Evolutionary conservation across 2,797 vertebrate species (phyloP).

Genomic region (Alosa sapidissima): DNA sequence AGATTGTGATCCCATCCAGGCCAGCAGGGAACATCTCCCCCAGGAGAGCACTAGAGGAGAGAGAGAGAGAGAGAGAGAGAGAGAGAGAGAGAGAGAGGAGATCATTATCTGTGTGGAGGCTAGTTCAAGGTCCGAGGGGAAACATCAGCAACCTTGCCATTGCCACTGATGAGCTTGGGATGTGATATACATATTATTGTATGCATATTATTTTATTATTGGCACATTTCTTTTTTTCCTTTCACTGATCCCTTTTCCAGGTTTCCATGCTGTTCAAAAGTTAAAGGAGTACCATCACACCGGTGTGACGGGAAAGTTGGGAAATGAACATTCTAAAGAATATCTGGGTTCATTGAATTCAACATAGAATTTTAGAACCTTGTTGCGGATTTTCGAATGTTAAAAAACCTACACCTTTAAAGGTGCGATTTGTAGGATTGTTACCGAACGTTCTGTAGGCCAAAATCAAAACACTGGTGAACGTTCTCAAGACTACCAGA

Average conservation of each 20-base stretch:
- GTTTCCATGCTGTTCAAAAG: background rate
- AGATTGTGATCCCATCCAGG: slow-evolving; percentile 39
- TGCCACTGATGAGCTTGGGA: background rate
- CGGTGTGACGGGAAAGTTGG: too few species aligned
- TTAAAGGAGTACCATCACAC: too few species aligned
- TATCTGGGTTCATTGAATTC: too few species aligned
- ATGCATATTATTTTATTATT: background rate
- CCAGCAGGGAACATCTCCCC: background rate
- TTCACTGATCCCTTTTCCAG: background rate
- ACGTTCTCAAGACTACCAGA: too few species aligned
- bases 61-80: background rate
- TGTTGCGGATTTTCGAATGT: too few species aligned
- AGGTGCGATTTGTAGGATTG: too few species aligned
- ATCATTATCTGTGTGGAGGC: background rate
- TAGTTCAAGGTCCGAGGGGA: background rate
- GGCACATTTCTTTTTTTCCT: background rate
- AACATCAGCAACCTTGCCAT: background rate
- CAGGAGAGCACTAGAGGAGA: background rate
- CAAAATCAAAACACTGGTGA: too few species aligned
- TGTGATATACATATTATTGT: background rate
- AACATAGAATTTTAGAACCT: too few species aligned
- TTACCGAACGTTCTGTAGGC: too few species aligned
- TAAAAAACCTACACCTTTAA: too few species aligned
- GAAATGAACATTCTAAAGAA: too few species aligned
- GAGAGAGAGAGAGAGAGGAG: background rate